Conservation (phyloP, 2,113 vertebrate species). For the Datnioides undecimradiatus region DNA sequence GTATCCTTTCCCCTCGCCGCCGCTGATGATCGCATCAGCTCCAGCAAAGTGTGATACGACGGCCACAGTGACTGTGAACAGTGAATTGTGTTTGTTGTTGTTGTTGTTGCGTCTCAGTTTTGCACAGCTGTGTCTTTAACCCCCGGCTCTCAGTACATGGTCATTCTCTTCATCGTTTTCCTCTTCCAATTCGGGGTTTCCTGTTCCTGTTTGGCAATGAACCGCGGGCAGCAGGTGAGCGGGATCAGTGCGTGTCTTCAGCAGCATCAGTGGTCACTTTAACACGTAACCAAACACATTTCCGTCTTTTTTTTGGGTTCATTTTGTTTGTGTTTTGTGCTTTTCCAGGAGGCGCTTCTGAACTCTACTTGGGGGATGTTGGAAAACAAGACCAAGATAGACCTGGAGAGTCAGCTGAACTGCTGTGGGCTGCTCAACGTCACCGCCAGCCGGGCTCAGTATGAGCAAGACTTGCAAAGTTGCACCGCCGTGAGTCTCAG, state of each 20-base stretch:
- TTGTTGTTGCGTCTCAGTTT: not conserved
- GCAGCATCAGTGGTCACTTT: not conserved
- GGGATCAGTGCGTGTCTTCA: not conserved
- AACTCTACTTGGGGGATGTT: conserved; percentile 85
- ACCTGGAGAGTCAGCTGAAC: conserved; percentile 87
- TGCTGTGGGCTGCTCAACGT: conserved; percentile 91
- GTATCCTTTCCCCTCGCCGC: conserved; percentile 86
- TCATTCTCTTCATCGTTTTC: conserved; percentile 93
- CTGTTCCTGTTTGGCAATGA: conserved; percentile 92
- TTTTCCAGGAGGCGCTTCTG: conserved; percentile 85
- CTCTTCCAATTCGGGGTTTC: conserved; percentile 93
- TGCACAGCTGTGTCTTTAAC: conserved; percentile 75
- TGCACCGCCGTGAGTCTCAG: conserved; percentile 85
- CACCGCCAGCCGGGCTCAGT: conserved; percentile 38
- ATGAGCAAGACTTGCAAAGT: conserved; percentile 64
- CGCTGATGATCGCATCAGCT: fast-evolving
- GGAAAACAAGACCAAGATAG: conserved; percentile 80
- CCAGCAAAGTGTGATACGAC: too few species aligned
- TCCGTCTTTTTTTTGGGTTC: not conserved
- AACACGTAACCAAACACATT: not conserved
- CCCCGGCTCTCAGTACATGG: conserved; percentile 88
- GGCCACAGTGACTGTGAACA: not conserved
- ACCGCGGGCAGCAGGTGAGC: conserved; percentile 87
- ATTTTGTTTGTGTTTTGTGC: not conserved
- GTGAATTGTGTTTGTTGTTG: not conserved